These are phyloP conservation scores for Dryobota labecula DNA, from an alignment of 2,888 invertebrate species.

Conservation along the genomic window DNA sequence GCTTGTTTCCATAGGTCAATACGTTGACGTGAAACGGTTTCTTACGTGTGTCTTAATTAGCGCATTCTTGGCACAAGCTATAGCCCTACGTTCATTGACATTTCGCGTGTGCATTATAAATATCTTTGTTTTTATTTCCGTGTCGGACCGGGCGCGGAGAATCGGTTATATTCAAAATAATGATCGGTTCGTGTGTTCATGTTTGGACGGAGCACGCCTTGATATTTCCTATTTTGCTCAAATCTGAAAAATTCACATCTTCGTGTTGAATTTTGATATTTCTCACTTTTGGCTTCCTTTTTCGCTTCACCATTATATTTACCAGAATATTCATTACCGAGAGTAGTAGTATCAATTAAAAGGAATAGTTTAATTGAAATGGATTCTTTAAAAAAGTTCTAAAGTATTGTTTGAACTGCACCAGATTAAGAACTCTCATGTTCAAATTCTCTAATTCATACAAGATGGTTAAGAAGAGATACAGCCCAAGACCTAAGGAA, in stretches of 20 bases:
- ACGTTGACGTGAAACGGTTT: conserved; percentile 54
- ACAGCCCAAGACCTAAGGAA: neutral
- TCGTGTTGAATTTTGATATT: neutral
- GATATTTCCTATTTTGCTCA: conserved; percentile 12
- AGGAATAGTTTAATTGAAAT: neutral
- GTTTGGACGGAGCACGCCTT: neutral
- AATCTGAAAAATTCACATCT: neutral
- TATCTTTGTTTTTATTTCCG: conserved; percentile 65
- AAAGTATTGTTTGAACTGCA: neutral
- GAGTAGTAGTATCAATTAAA: neutral
- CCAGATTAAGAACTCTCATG: neutral
- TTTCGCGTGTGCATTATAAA: conserved; percentile 65
- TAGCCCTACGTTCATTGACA: conserved; percentile 72
- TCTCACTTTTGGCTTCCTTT: neutral
- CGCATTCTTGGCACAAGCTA: conserved; percentile 67
- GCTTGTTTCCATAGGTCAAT: conserved; percentile 41
- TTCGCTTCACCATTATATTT: neutral
- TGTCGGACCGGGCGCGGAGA: conserved; percentile 37
- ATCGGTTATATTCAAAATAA: conserved; percentile 56
- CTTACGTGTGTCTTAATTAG: conserved; percentile 57
- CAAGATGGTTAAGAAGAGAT: neutral
- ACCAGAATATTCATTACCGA: neutral
- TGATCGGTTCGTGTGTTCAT: conserved; percentile 42
- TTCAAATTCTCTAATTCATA: neutral
- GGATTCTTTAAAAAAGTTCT: neutral